These are phyloP conservation scores for Calameuta filiformis DNA, from an alignment of 2,888 invertebrate species.

Conservation along the genomic window DNA sequence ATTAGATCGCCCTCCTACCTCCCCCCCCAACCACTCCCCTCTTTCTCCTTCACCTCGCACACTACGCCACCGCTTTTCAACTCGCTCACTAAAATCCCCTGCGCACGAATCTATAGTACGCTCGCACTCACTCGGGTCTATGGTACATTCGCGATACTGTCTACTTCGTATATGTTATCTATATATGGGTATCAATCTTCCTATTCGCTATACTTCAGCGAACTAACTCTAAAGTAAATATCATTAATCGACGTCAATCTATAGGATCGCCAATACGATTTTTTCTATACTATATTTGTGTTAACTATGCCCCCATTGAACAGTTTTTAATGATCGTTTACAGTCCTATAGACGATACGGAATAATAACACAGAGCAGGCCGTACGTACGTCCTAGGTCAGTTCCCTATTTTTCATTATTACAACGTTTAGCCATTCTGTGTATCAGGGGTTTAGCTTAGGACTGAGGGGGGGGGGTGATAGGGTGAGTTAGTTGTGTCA, in stretches of 20 bases:
- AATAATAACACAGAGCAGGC: neutral
- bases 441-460: slow-evolving; percentile 35
- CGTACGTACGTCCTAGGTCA: neutral
- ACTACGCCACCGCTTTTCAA: neutral
- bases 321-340: no score
- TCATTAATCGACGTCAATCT: no score
- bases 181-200: neutral
- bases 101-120: neutral
- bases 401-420: slow-evolving; percentile 47
- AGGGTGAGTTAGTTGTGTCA: slow-evolving; percentile 13
- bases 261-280: no score
- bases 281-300: no score
- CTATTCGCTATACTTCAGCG: no score
- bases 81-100: neutral
- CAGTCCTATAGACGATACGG: no score
- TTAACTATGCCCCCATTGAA: no score
- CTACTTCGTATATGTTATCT: neutral
- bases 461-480: slow-evolving; percentile 32
- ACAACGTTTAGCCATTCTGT: slow-evolving; percentile 28
- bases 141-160: neutral
- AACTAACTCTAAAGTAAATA: no score
- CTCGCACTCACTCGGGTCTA: neutral
- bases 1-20: slow-evolving; percentile 31
- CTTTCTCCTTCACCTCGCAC: neutral
- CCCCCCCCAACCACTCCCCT: neutral